Base-by-base conservation (phyloP, 2,113 vertebrate species). In the Oreochromis tanganicae region DNA sequence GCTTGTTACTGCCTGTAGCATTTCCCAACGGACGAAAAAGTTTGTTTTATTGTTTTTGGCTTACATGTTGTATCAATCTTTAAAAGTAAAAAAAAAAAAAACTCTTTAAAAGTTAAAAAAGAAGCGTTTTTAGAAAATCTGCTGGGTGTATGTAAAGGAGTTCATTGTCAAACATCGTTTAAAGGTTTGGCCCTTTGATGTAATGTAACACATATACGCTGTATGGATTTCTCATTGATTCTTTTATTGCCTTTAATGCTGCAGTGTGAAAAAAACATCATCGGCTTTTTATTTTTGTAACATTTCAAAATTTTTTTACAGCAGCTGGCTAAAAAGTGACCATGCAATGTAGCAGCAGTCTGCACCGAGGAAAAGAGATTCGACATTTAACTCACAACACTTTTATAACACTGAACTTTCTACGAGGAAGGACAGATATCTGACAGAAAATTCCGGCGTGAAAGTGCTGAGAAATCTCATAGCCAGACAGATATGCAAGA, bases 381-480 rank as follows among this genome's bases (percentile, higher is more conserved):
- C 1, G 4, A 81, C 71, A 34, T 68, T 89, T 16, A 81, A 82
- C 57, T 85, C 71, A 21, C 52, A 80, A 54, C 27, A 50, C 41
- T 73, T 48, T 73, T 48, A 73, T 48, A 73, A 5, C 68, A 48
- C 68, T 68, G n/a, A 82, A 80, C 32, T 86, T 82, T 87, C 10
- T 86, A 19, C 0, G 16, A 73, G 48, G 59, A 21, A 88, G 63
- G 87, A 81, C 82, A 85, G 85, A 89, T 59, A 85, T 29, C 55
- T 79, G 46, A 82, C 16, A 66, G 17, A 84, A 83, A 89, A 73
- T 16, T 84, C 29, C 9, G 7, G 54, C 55, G 66, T 54, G 9
- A 88, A 85, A 89, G 86, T 56, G 80, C 66, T 89, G n/a, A 89
- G 92, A 91, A 92, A 78, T 55, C 73, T 78, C 56, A 68, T 4